These are phyloP conservation scores for Microplitis demolitor DNA, from an alignment of 1,140 invertebrate genomes.

Conservation along the genomic window DNA sequence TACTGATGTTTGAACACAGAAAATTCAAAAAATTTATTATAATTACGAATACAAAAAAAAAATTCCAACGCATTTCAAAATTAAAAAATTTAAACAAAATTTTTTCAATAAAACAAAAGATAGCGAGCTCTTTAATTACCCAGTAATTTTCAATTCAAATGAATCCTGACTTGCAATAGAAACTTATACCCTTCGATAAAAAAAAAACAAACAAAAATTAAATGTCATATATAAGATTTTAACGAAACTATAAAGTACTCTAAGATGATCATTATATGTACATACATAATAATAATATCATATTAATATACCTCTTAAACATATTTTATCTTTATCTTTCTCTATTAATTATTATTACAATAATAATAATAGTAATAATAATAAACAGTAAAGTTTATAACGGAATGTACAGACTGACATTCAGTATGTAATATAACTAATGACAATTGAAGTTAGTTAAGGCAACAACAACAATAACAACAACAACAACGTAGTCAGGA, in stretches of 20 bases:
- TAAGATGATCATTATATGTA: slow-evolving; percentile 3
- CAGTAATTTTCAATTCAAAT: background rate
- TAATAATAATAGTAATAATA: background rate
- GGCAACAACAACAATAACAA: slow-evolving; percentile 24
- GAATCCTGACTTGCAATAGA: background rate
- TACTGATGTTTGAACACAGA: too few relatives aligned
- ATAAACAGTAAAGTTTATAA: background rate
- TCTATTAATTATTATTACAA: background rate
- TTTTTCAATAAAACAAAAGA: background rate
- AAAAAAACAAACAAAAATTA: background rate
- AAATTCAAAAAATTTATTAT: too few relatives aligned
- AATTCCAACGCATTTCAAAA: too few relatives aligned
- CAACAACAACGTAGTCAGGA: slow-evolving; percentile 8
- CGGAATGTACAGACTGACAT: background rate
- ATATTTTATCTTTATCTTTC: background rate
- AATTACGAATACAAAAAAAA: too few relatives aligned
- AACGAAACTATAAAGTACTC: background rate
- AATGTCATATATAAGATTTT: background rate
- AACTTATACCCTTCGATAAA: background rate
- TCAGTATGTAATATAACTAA: slow-evolving; percentile 4
- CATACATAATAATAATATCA: background rate
- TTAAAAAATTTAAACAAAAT: too few relatives aligned
- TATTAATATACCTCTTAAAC: background rate
- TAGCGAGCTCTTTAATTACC: background rate
- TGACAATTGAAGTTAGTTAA: slow-evolving; percentile 12